Evolutionary conservation across 2,113 vertebrate species (phyloP), one percentile per base, ranked within the genome.

Genomic region (Ploceus nigricollis): DNA sequence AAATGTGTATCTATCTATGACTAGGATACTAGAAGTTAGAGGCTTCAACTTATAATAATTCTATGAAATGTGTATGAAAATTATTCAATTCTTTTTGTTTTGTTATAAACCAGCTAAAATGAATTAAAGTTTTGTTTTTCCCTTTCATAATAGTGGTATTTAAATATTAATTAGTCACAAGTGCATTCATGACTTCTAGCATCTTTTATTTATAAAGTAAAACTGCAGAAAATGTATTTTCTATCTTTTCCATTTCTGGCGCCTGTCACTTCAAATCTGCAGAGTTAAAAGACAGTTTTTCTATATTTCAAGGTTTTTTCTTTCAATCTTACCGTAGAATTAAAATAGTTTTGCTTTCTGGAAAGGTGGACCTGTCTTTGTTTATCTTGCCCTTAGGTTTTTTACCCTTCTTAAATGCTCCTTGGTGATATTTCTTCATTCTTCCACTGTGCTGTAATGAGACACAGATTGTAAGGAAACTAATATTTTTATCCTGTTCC

Each of bases 181-280:
- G 21, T 11, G 40, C 19, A 53, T 48, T 92, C 9, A 33, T 77
- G 40, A 56, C 48, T 94, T 90, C 25, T 69, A 37, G 3, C 25
- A 83, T 83, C 50, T 87, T 90, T 96, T 90, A 92, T 70, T 93
- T 93, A 82, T 79, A 58, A 75, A 20, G 15, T 77, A 64, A 87
- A 95, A 57, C 40, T 78, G 6, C n/a, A 69, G 48, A 84, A 94
- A 79, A 63, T 31, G 1, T 63, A 15, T 80, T 82, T 92, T 66
- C 25, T 68, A 1, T 65, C 10, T 77, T 90, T 79, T 72, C 15
- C 3, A 12, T 88, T 90, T 92, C 42, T 85, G 31, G 9, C 0
- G 1, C 21, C 37, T 61, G n/a, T 92, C 39, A 81, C 25, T 77
- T 82, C 24, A 45, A 70, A 81, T 85, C 58, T 88, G 20, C 40